Percentiles rank a stretch among this genome's conserved stretches.
Conservation (phyloP, 2,888 invertebrate genomes). For the Cataglyphis rosenhaueri region DNA sequence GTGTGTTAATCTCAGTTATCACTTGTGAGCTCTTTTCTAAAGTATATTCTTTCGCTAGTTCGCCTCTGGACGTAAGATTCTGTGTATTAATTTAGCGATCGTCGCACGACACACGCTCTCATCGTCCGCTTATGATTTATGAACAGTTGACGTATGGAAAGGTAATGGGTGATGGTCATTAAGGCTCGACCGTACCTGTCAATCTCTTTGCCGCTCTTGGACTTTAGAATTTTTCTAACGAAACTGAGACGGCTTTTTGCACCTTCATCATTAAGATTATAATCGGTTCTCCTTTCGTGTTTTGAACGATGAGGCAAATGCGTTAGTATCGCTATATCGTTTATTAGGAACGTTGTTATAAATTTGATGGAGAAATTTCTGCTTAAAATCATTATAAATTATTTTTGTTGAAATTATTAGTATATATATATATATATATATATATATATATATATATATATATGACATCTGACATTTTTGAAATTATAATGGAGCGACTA, state of each 20-base stretch:
- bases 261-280: constrained; percentile 22
- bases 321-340: background rate
- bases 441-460: too few species aligned
- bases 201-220: constrained; percentile 47
- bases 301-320: constrained; percentile 13
- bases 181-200: constrained; percentile 7
- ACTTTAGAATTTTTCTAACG: constrained; percentile 58
- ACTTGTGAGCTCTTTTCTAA: constrained; percentile 8
- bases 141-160: constrained; percentile 64
- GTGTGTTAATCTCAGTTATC: constrained; percentile 12
- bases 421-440: too few species aligned
- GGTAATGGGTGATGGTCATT: constrained; percentile 37
- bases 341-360: background rate
- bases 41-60: background rate
- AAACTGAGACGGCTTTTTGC: constrained; percentile 26
- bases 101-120: constrained; percentile 68
- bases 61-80: constrained; percentile 65
- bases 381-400: background rate
- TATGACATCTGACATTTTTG: too few species aligned
- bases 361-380: background rate
- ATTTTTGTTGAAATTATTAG: background rate
- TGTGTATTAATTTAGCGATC: constrained; percentile 72
- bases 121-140: constrained; percentile 68
- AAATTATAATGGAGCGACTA: background rate
- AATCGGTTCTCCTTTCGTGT: constrained; percentile 9